Conservation (phyloP, 2,797 vertebrate species). For the Pseudochirops cupreus region DNA sequence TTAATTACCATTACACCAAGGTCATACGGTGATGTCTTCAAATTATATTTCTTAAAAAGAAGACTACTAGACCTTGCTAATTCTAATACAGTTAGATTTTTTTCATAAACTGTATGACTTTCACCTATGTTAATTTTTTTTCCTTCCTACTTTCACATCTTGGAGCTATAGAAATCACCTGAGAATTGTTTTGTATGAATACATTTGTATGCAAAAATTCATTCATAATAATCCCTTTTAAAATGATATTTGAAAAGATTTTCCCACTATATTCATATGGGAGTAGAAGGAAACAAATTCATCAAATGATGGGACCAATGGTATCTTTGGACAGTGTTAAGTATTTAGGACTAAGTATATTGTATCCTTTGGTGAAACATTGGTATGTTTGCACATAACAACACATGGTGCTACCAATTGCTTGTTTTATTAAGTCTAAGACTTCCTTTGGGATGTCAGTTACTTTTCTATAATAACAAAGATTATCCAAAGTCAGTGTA, state of each 20-base stretch:
- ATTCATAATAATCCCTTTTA: not conserved
- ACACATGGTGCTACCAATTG: slow-evolving; percentile 68
- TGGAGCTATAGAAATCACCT: not conserved
- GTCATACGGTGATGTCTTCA: not conserved
- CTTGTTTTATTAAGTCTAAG: slow-evolving; percentile 69
- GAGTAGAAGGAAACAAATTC: not conserved
- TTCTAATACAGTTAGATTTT: not conserved
- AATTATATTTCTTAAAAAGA: not conserved
- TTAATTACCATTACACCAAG: too few relatives aligned
- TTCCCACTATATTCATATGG: slow-evolving; percentile 6
- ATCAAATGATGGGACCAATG: slow-evolving; percentile 11
- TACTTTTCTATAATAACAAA: slow-evolving; percentile 60
- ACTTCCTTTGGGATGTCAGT: slow-evolving; percentile 66
- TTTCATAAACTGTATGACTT: not conserved
- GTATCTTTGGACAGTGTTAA: not conserved
- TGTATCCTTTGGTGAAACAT: slow-evolving; percentile 54
- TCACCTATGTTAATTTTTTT: slow-evolving; percentile 31
- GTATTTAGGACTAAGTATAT: slow-evolving; percentile 18
- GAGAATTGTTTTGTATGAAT: not conserved
- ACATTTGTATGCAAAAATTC: slow-evolving; percentile 23
- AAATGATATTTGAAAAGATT: not conserved
- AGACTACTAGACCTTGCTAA: not conserved
- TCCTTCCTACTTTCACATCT: not conserved
- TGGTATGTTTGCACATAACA: slow-evolving; percentile 60
- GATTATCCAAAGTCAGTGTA: slow-evolving; percentile 62